Evolutionary conservation across 1,140 invertebrate species (phyloP), one percentile per base, ranked within the genome.

Genomic region (Drosophila sucinea): DNA sequence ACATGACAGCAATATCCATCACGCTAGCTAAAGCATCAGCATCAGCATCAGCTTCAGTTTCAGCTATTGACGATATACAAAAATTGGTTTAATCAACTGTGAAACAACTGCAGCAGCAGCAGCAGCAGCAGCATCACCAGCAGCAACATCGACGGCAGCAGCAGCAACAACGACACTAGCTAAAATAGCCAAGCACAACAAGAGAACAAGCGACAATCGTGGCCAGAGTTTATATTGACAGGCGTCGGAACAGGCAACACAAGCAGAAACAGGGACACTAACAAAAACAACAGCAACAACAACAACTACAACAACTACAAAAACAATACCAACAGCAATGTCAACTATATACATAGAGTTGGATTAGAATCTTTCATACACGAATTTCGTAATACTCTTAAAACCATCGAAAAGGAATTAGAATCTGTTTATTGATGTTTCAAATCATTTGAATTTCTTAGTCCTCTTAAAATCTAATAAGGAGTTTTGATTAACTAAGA

Each of bases 61-160:
- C 65, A 79, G 70, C 81, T 84, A 30, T 41, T 77, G 77, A 79
- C 66, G 75, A 80, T 83, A 89, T 80, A 86, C 79, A 87, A 86
- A 86, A 89, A 89, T 89, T 89, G 84, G 84, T 89, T 89, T 89
- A 89, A 89, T 89, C 84, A 89, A 89, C 84, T 89, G 84, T 89
- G 80, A 89, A 89, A 89, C 84, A 89, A 89, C 77, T 89, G 80
- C 84, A 83, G 73, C 71, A 51, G 44, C 44, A 47, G 7, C 23
- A 51, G 44, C 10, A 38, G 10, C 30, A 30, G 4, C 4, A 30
- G 30, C 30, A 87, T 83, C 83, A 87, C 83, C 77, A 84, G 67
- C 80, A 83, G 71, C 73, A 44, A 6, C 5, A 41, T 1, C 40
- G 17, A 44, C 17, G 10, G 0, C 41, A 87, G 84, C 84, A 89